These are phyloP conservation scores for Catotricha subobsoleta DNA, from an alignment of 2,888 invertebrate genomes.

Conservation along the genomic window DNA sequence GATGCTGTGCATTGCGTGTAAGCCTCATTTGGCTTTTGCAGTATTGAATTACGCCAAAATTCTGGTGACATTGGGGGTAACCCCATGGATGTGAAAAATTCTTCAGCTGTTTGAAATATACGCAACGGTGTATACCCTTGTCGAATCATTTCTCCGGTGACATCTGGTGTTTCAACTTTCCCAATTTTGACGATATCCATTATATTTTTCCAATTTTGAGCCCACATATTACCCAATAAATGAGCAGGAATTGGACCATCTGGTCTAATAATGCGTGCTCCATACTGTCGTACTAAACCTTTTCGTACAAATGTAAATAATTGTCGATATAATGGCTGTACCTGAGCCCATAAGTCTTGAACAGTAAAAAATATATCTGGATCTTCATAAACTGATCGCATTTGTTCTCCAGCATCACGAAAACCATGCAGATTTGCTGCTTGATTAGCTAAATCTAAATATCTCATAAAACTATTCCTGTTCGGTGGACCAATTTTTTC, in stretches of 20 bases:
- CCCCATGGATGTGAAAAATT: conserved; percentile 66
- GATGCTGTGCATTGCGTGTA: conserved; percentile 51
- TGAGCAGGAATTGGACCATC: conserved; percentile 75
- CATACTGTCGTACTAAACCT: conserved; percentile 44
- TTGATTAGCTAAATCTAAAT: conserved; percentile 59
- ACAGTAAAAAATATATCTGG: conserved; percentile 34
- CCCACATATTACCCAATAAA: conserved; percentile 71
- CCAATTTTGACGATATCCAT: conserved; percentile 59
- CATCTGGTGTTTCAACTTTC: conserved; percentile 46
- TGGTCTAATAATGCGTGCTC: conserved; percentile 35
- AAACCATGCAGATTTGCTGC: conserved; percentile 64
- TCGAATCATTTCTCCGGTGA: conserved; percentile 57
- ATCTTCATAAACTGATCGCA: conserved; percentile 58
- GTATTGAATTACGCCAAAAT: conserved; percentile 70
- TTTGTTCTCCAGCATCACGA: conserved; percentile 61
- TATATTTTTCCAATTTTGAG: conserved; percentile 63
- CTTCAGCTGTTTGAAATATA: conserved; percentile 68
- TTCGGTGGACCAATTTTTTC: conserved; percentile 61
- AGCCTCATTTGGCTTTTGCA: conserved; percentile 53
- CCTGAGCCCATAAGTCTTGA: conserved; percentile 38
- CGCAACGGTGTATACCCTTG: conserved; percentile 56
- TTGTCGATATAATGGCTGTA: conserved; percentile 62
- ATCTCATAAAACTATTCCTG: conserved; percentile 57
- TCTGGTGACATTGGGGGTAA: conserved; percentile 62
- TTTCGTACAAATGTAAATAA: conserved; percentile 66